phyloP scores from a whole-genome alignment of 2,113 vertebrate genomes.

The Toxotes jaculatrix region DNA sequence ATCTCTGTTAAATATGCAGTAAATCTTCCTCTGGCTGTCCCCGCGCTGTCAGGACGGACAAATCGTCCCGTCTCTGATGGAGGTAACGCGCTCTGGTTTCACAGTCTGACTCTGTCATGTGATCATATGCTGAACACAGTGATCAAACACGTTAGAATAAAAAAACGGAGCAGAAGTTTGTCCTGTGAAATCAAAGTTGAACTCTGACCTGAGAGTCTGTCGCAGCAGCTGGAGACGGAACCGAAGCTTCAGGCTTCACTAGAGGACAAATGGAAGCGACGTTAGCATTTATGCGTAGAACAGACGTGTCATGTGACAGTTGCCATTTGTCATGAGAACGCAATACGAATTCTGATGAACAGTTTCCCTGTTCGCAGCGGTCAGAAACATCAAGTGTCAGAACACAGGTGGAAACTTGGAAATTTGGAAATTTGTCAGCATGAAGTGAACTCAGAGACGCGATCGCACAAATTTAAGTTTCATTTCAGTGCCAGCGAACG shows the following conservation, averaged over 20 bases:
- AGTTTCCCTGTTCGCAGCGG: constrained; percentile 2
- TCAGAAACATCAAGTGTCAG: neutral
- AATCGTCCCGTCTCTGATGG: no score
- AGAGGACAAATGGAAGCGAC: neutral
- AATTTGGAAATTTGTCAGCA: constrained; percentile 16
- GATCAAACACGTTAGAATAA: no score
- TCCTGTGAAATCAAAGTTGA: neutral
- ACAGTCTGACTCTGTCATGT: no score
- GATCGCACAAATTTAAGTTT: neutral
- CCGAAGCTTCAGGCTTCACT: neutral
- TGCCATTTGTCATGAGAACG: neutral
- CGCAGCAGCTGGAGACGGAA: neutral
- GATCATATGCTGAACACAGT: no score
- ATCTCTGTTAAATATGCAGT: no score
- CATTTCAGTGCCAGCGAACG: constrained; percentile 11
- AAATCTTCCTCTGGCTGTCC: no score
- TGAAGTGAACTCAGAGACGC: neutral
- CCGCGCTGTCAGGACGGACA: no score
- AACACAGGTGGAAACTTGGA: constrained; percentile 9
- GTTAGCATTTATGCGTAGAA: neutral
- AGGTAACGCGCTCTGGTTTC: no score
- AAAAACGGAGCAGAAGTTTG: no score
- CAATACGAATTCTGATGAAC: neutral
- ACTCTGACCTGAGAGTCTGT: constrained; percentile 13
- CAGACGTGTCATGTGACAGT: neutral